These are phyloP conservation scores for Mesembrinibis cayennensis DNA, from an alignment of 2,113 vertebrate species.

Conservation along the genomic window DNA sequence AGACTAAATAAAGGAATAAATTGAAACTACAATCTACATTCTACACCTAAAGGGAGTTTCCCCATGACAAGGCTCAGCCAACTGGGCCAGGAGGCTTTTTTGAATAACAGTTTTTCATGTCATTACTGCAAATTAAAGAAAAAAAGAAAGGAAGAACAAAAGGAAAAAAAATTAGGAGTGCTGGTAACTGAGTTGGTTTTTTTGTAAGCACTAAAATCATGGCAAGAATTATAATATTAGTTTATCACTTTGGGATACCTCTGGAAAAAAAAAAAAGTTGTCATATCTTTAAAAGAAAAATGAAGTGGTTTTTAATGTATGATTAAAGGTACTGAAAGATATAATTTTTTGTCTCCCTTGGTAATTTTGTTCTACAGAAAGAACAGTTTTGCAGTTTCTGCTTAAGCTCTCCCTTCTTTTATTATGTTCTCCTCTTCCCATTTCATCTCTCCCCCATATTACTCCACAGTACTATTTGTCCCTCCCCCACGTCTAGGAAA, in stretches of 20 bases:
- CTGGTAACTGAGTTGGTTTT: fast-evolving
- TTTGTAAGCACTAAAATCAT: not conserved
- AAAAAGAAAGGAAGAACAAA: not conserved
- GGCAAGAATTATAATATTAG: not conserved
- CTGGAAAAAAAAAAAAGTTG: not conserved
- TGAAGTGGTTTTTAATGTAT: not conserved
- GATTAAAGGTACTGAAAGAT: constrained; percentile 14
- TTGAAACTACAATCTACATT: not conserved
- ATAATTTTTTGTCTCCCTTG: constrained; percentile 1
- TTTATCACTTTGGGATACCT: not conserved
- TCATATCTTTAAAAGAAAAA: not conserved
- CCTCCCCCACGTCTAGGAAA: not conserved
- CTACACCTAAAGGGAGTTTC: not conserved
- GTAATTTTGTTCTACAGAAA: not conserved
- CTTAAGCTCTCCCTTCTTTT: not conserved
- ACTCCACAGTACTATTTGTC: not conserved
- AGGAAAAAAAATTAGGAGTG: not conserved
- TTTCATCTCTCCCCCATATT: not conserved
- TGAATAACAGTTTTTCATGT: not conserved
- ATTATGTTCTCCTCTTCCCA: not conserved
- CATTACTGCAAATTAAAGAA: not conserved
- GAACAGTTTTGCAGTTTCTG: not conserved
- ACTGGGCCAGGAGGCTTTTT: not conserved
- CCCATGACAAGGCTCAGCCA: not conserved
- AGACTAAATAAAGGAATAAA: not conserved